Base-by-base conservation (phyloP, 2,888 invertebrate genomes). In the Trachelus troglodyta region DNA sequence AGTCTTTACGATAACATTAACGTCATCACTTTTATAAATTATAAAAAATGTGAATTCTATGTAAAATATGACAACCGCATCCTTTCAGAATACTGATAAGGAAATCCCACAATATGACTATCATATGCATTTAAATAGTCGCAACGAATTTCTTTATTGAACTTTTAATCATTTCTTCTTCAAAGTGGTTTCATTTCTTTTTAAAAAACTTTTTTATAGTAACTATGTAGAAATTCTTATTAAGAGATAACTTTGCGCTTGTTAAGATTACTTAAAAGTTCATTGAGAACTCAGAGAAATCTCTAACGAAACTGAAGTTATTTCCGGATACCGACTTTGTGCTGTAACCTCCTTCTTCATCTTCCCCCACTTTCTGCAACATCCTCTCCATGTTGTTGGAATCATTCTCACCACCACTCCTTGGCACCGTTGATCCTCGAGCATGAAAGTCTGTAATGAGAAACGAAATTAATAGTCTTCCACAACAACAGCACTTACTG, bases 241-340 rank as follows among this genome's bases (percentile, higher is more conserved):
- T 71, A 31, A 71, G 71, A 34, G 71, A 11, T 71, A 34, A 71
- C 31, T 33, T 71, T 31, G 6, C 34, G 12, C 33, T 34, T 33
- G 12, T 34, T 71, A 12, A 34, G 34, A 33, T 6, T 33, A 34
- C 31, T 71, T 71, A 71, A 71, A 31, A 31, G 34, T 11, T 31
- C 34, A 71, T 71, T n/a, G 71, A 71, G 71, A 31, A 15, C 80
- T 73, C 35, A 31, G 35, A 78, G 81, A 84, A 83, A 82, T 87
- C 83, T 87, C 76, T 79, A 86, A 80, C 80, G 79, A 79, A 78
- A 89, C 86, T 86, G 82, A 87, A 88, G 88, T 86, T 90, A 90
- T 90, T 90, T 90, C 85, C 82, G 85, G 87, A 56, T 76, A 78
- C 75, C 75, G 35, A 86, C 83, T 82, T 83, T 84, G 80, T 83